phyloP scores from a whole-genome alignment of 2,888 invertebrate species.

The Lasius platythorax region DNA sequence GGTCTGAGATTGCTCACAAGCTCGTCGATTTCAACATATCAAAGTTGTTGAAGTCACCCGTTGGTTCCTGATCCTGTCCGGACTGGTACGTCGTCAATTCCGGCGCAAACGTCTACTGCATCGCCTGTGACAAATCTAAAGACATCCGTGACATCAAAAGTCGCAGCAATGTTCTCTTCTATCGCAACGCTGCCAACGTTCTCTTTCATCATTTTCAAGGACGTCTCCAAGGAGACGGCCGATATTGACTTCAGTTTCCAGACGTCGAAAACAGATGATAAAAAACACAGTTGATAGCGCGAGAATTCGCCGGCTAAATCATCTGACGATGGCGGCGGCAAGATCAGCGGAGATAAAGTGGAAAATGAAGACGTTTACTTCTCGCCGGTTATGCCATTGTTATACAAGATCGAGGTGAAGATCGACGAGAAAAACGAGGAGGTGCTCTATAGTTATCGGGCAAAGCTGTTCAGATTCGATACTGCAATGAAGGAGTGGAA shows the following conservation, averaged over 20 bases:
- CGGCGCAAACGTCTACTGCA: constrained; percentile 87
- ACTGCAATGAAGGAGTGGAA: constrained; percentile 92
- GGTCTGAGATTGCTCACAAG: not conserved
- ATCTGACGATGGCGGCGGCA: constrained; percentile 75
- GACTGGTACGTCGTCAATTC: constrained; percentile 90
- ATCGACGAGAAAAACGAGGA: constrained; percentile 95
- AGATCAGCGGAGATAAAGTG: constrained; percentile 86
- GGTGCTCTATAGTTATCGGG: constrained; percentile 92
- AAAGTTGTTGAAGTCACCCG: constrained; percentile 83
- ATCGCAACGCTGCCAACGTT: constrained; percentile 57
- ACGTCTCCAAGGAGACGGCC: constrained; percentile 66
- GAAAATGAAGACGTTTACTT: constrained; percentile 93
- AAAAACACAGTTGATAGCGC: constrained; percentile 51
- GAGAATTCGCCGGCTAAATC: constrained; percentile 75
- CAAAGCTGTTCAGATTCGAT: constrained; percentile 92
- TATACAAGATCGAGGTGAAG: constrained; percentile 94
- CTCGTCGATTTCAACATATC: constrained; percentile 61
- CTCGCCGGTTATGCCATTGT: constrained; percentile 94
- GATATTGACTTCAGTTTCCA: constrained; percentile 83
- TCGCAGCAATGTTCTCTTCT: constrained; percentile 73
- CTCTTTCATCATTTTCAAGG: constrained; percentile 77
- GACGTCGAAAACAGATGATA: constrained; percentile 75
- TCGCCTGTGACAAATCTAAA: constrained; percentile 87
- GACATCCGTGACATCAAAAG: constrained; percentile 82
- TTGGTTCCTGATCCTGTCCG: constrained; percentile 91